These are phyloP conservation scores for Sternotherus odoratus DNA, from an alignment of 2,797 vertebrate genomes.

Conservation along the genomic window DNA sequence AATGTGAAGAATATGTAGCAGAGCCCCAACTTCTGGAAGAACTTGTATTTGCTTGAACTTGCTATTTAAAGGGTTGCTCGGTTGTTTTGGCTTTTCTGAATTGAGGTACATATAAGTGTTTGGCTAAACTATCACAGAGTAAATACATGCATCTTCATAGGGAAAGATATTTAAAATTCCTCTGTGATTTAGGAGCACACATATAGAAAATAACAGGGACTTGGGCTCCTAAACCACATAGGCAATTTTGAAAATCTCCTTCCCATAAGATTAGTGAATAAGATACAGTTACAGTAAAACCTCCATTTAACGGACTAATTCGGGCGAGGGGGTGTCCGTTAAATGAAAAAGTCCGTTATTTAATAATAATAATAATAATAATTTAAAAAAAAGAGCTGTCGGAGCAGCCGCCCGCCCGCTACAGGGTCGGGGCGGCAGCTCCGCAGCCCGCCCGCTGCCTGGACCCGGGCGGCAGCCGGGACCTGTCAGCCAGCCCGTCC, in stretches of 20 bases:
- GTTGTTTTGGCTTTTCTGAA: background rate
- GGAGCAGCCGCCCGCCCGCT: no score
- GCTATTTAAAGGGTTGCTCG: background rate
- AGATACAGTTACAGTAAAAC: background rate
- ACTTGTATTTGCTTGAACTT: background rate
- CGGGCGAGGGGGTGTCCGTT: no score
- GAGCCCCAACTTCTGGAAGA: background rate
- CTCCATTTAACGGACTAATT: no score
- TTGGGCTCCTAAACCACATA: background rate
- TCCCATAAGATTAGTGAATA: background rate
- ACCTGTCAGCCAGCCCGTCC: no score
- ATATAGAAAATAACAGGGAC: background rate
- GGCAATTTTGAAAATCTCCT: background rate
- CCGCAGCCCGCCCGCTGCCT: no score
- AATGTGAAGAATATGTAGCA: background rate
- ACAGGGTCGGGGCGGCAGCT: no score
- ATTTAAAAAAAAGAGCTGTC: no score
- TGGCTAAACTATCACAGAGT: background rate
- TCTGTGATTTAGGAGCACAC: background rate
- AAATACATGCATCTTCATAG: background rate
- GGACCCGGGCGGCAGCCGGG: no score
- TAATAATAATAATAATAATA: no score
- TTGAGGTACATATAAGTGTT: background rate
- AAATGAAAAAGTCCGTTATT: no score
- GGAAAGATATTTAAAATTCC: background rate